These are phyloP conservation scores for Regulus satrapa DNA, from an alignment of 2,113 vertebrate genomes.

Conservation along the genomic window DNA sequence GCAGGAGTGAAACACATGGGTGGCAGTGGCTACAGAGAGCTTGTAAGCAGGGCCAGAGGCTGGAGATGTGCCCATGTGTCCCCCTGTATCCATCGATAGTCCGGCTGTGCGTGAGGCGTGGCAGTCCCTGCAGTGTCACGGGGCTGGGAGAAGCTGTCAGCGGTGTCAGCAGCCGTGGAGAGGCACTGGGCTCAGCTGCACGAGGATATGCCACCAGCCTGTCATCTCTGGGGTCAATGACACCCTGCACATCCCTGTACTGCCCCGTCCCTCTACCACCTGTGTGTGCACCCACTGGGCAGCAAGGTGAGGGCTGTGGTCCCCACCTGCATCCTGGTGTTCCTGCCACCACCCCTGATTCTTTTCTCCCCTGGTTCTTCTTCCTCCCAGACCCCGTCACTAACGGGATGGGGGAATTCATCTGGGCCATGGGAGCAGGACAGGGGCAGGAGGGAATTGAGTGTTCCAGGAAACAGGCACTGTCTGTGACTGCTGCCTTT, in stretches of 20 bases:
- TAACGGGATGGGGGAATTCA: background rate
- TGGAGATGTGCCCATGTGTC: accelerated
- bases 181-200: background rate
- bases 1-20: accelerated
- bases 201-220: background rate
- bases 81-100: background rate
- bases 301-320: background rate
- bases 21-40: background rate
- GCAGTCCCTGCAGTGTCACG: accelerated
- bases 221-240: background rate
- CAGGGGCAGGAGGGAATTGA: background rate
- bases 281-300: background rate
- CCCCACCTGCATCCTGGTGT: background rate
- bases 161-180: accelerated
- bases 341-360: background rate
- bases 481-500: background rate
- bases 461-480: background rate
- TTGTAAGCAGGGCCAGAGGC: background rate
- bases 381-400: background rate
- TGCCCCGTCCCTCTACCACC: accelerated
- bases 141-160: background rate
- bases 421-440: background rate
- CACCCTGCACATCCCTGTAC: background rate
- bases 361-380: background rate
- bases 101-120: accelerated